These are phyloP conservation scores for Iguana delicatissima DNA, from an alignment of 2,797 vertebrate species.

Conservation along the genomic window DNA sequence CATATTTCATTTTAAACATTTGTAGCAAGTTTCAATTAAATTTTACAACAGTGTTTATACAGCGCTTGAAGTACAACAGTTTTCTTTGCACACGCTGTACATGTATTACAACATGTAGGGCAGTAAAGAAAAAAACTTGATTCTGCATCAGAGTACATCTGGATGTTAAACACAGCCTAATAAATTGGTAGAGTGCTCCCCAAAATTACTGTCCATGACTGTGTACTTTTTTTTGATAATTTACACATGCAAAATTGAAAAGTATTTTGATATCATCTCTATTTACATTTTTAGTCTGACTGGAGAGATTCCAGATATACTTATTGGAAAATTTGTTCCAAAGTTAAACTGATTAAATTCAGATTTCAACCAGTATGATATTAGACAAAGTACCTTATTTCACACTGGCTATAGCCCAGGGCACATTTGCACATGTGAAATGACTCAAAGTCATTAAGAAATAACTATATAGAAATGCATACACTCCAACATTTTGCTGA, in stretches of 20 bases:
- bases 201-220: neutral
- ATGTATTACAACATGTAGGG: neutral
- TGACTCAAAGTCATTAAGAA: too few relatives aligned
- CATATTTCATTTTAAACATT: neutral
- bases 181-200: neutral
- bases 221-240: neutral
- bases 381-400: neutral
- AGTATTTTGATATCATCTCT: neutral
- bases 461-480: too few relatives aligned
- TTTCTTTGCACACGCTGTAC: neutral
- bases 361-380: neutral
- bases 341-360: neutral
- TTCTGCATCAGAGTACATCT: neutral
- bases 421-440: too few relatives aligned
- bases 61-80: neutral
- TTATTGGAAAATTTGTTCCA: conserved; percentile 11
- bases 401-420: too few relatives aligned
- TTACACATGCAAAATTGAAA: neutral
- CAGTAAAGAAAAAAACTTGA: neutral
- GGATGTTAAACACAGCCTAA: neutral
- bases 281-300: neutral
- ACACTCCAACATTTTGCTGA: too few relatives aligned
- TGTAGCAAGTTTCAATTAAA: neutral
- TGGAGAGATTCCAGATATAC: neutral
- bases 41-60: neutral